Evolutionary conservation across 2,888 invertebrate genomes (phyloP).

Genomic region (Lycaena phlaeas): DNA sequence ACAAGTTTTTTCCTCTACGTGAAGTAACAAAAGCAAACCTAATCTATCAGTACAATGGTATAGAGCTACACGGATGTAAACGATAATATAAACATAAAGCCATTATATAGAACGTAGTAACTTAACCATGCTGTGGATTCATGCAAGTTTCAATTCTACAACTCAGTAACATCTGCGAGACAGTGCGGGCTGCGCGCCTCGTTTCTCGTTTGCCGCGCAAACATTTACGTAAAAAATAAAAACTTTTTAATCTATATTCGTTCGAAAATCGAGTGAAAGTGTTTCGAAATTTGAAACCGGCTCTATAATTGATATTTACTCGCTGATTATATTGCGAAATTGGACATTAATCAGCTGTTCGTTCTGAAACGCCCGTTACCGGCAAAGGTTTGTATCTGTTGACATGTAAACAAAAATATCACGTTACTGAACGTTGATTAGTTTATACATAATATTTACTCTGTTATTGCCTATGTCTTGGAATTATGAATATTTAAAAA

Average conservation of each 20-base stretch:
- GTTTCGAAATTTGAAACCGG: conserved; percentile 23
- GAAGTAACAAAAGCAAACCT: too few species aligned
- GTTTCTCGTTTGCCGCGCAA: conserved; percentile 41
- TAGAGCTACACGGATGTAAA: not conserved
- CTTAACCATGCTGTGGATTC: conserved; percentile 23
- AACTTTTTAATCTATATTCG: conserved; percentile 35
- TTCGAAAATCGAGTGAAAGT: conserved; percentile 28
- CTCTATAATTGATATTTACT: conserved; percentile 10
- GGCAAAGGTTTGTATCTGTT: conserved; percentile 47
- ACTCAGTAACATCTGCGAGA: conserved; percentile 52
- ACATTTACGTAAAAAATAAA: conserved; percentile 48
- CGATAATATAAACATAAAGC: not conserved
- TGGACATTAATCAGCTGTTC: conserved; percentile 28
- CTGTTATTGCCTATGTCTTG: too few species aligned
- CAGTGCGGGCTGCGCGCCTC: conserved; percentile 52
- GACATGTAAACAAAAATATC: conserved; percentile 23
- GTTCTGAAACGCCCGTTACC: conserved; percentile 30
- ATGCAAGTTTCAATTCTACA: conserved; percentile 7
- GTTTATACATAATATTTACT: not conserved
- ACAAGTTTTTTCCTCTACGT: too few species aligned
- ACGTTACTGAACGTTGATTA: conserved; percentile 1
- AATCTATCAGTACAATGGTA: not conserved
- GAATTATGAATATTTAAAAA: too few species aligned
- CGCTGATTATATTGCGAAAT: conserved; percentile 20
- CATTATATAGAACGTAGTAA: conserved; percentile 22